phyloP scores from a whole-genome alignment of 2,113 vertebrate species.

The Sinocyclocheilus anshuiensis region DNA sequence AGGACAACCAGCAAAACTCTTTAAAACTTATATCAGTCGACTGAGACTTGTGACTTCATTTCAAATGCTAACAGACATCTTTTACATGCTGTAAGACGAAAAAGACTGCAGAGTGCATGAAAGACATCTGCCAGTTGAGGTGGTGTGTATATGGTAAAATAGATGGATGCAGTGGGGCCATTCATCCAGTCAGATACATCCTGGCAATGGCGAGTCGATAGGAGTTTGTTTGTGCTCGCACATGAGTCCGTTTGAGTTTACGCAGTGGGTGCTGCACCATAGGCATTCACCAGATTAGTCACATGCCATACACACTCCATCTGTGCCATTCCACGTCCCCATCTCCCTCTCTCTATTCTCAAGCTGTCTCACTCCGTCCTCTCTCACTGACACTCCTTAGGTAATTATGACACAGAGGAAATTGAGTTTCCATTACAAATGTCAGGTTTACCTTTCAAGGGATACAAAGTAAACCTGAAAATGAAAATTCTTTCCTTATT shows the following conservation, averaged over 20 bases:
- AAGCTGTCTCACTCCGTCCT: slow-evolving; percentile 30
- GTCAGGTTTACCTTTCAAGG: not conserved
- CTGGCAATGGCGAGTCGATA: not conserved
- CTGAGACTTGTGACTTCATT: not conserved
- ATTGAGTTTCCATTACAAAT: slow-evolving; percentile 33
- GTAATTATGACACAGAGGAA: slow-evolving; percentile 34
- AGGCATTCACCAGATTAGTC: slow-evolving; percentile 49
- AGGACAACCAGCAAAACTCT: slow-evolving; percentile 38
- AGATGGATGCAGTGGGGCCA: not conserved
- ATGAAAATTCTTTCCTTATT: not conserved
- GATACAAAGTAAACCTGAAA: not conserved
- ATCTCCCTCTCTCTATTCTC: slow-evolving; percentile 31
- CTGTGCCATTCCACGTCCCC: slow-evolving; percentile 39
- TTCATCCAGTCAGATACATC: not conserved
- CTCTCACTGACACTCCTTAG: slow-evolving; percentile 24
- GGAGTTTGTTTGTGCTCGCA: slow-evolving; percentile 41
- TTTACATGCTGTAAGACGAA: not conserved
- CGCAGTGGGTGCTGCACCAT: slow-evolving; percentile 46
- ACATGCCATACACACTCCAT: slow-evolving; percentile 51
- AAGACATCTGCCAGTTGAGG: slow-evolving; percentile 5
- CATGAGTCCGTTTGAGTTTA: slow-evolving; percentile 8
- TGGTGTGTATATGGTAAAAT: not conserved
- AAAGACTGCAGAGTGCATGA: not conserved
- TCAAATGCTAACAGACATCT: slow-evolving; percentile 12
- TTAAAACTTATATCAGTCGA: not conserved